Evolutionary conservation across 1,140 invertebrate genomes (phyloP).

Genomic region (Parapsyche elsis): DNA sequence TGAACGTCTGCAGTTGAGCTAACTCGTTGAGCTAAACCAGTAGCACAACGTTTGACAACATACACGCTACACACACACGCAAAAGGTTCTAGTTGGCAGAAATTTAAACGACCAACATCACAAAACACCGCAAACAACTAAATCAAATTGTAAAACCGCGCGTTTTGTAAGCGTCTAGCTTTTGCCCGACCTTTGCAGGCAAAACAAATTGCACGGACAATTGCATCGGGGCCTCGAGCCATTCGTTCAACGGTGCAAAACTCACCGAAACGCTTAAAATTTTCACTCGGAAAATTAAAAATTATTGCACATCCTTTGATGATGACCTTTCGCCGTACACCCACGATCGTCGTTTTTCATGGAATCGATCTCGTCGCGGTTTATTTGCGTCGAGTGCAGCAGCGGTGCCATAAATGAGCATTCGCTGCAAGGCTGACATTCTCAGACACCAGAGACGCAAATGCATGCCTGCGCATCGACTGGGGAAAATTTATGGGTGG

Average conservation of each 20-base stretch:
- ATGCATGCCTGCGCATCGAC: conserved; percentile 21
- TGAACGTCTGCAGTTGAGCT: neutral
- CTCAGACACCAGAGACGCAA: neutral
- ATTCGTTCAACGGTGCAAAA: too few relatives aligned
- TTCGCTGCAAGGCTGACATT: conserved; percentile 9
- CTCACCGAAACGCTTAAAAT: too few relatives aligned
- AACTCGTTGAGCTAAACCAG: neutral
- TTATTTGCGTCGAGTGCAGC: too few relatives aligned
- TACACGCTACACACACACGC: neutral
- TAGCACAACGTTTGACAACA: neutral
- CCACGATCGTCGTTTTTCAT: too few relatives aligned
- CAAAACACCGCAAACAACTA: conserved; percentile 13
- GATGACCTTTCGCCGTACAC: too few relatives aligned
- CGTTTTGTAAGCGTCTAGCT: conserved; percentile 17
- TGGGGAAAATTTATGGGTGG: conserved; percentile 12
- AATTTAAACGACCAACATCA: conserved; percentile 27
- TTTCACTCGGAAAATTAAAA: too few relatives aligned
- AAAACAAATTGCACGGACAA: neutral
- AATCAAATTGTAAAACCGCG: conserved; percentile 26
- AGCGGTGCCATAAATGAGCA: neutral
- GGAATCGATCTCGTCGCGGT: too few relatives aligned
- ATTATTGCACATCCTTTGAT: too few relatives aligned
- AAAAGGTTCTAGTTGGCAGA: neutral
- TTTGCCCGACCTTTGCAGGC: neutral
- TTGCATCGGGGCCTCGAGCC: neutral